phyloP scores from a whole-genome alignment of 37 sponge, comb jelly and placozoan species.

The Bolinopsis microptera region DNA sequence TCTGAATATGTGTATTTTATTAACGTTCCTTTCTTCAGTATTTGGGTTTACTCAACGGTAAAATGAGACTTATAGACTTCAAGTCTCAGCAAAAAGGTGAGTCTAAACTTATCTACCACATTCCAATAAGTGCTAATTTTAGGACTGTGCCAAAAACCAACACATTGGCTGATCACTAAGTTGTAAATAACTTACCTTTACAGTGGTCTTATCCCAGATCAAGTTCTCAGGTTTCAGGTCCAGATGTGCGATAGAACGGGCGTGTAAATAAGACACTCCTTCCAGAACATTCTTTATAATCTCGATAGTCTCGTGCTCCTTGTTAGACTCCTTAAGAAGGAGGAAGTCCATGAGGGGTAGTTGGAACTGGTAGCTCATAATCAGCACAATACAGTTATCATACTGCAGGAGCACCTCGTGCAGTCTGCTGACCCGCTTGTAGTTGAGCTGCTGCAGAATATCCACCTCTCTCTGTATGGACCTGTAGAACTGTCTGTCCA shows the following conservation, averaged over 20 bases:
- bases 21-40: too few species aligned
- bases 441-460: slow-evolving; percentile 28
- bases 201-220: slow-evolving; percentile 45
- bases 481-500: slow-evolving; percentile 9
- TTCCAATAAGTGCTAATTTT: too few species aligned
- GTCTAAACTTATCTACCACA: too few species aligned
- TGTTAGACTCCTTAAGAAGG: slow-evolving; percentile 19
- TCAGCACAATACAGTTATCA: neutral
- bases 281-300: slow-evolving; percentile 3
- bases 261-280: slow-evolving; percentile 9
- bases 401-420: slow-evolving; percentile 17
- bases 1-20: too few species aligned
- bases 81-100: too few species aligned
- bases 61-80: too few species aligned
- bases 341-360: slow-evolving; percentile 39
- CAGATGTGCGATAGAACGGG: slow-evolving; percentile 15
- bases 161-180: too few species aligned
- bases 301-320: slow-evolving; percentile 18
- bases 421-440: slow-evolving; percentile 29
- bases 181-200: slow-evolving; percentile 1
- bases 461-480: slow-evolving; percentile 21
- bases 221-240: slow-evolving; percentile 32
- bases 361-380: slow-evolving; percentile 38
- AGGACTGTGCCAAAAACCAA: too few species aligned
- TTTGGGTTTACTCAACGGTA: too few species aligned